phyloP scores from a whole-genome alignment of 2,797 vertebrate genomes.

The Pitangus sulphuratus region DNA sequence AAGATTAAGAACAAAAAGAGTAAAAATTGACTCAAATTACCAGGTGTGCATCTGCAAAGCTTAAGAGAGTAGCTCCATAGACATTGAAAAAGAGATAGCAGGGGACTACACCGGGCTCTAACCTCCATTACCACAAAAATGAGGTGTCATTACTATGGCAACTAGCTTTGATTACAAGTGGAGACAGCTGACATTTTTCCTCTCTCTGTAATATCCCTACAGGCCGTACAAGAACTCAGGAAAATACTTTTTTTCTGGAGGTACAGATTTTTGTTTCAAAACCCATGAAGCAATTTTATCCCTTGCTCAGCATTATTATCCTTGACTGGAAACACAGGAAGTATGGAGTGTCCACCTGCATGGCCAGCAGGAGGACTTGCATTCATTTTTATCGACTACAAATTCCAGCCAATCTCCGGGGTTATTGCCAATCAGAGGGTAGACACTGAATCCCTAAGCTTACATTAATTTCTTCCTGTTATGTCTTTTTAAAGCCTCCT shows the following conservation, averaged over 20 bases:
- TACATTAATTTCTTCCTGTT: neutral
- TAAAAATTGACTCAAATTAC: neutral
- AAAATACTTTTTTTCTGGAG: neutral
- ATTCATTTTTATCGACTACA: rapidly evolving
- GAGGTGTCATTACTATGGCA: neutral
- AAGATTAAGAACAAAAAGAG: neutral
- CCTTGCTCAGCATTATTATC: neutral
- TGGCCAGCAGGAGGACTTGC: neutral
- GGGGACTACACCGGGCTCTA: neutral
- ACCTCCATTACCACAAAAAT: neutral
- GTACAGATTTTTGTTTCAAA: neutral
- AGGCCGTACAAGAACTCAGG: neutral
- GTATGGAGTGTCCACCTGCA: rapidly evolving
- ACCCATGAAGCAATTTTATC: neutral
- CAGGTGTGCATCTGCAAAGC: neutral
- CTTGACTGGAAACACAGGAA: rapidly evolving
- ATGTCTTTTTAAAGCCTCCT: neutral
- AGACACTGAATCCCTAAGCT: neutral
- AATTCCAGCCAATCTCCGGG: neutral
- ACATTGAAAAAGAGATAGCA: neutral
- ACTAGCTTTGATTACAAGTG: neutral
- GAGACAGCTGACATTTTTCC: neutral
- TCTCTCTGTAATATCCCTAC: neutral
- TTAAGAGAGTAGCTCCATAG: neutral
- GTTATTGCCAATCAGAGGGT: neutral